Base-by-base conservation (phyloP, 2,113 vertebrate species). In the Tachuris rubrigastra region DNA sequence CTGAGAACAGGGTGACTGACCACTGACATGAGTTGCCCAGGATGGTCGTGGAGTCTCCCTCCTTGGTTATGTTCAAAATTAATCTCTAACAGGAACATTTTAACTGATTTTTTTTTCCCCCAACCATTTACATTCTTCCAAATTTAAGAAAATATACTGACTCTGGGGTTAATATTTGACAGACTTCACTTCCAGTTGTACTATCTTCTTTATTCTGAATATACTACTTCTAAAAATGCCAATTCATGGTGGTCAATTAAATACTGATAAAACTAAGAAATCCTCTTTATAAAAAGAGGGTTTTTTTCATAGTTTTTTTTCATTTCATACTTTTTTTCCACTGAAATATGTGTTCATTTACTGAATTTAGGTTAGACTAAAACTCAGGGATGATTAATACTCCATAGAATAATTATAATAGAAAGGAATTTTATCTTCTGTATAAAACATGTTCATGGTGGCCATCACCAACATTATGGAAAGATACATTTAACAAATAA, bases 61-160 rank as follows among this genome's bases (percentile, higher is more conserved):
- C 21, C 17, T 56, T 31, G 11, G 7, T 25, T 35, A 49, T 47
- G 13, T 35, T 56, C 13, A 49, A 63, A 56, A 3, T 1, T 12
- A 10, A 21, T 65, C 18, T 76, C 33, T 68, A 12, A 10, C 6
- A 33, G 33, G 50, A 49, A 55, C 6, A 33, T 62, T 75, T 78
- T 49, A 58, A 71, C 12, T 3, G 1, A 1, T 59, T 23, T 5
- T 39, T 73, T 71, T 78, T 71, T 33, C 10, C 14, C n/a, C n/a
- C 3, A 44, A 19, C 3, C 5, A 14, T 12, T 80, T 1, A 0
- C 1, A 2, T 65, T 80, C 11, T 75, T 44, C 5, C 3, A 65
- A 85, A 80, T 68, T 59, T 9, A 79, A 69, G 22, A 53, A 80
- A 75, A 46, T 8, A 27, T 28, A n/a, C 2, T 75, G 55, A n/a